Conservation (phyloP, 2,888 invertebrate species). For the Scaptomyza tumidula region DNA sequence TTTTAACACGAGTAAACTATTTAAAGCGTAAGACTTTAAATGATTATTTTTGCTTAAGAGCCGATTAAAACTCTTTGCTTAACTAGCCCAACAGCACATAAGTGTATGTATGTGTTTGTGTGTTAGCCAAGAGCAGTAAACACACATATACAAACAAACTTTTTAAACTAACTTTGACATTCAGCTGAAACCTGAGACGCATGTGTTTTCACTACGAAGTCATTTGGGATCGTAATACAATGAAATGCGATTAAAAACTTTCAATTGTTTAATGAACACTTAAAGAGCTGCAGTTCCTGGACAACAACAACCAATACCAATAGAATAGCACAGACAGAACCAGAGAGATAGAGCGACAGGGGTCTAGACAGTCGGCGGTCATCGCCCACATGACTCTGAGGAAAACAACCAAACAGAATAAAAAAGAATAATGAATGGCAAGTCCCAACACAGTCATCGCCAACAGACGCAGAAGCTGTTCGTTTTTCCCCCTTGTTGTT, state of each 20-base stretch:
- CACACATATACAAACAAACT: conserved; percentile 1
- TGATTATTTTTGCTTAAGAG: not conserved
- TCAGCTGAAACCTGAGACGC: conserved; percentile 14
- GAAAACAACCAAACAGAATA: conserved; percentile 48
- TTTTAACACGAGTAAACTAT: too few species aligned
- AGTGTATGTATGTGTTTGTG: not conserved
- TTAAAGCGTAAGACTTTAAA: too few species aligned
- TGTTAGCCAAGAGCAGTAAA: conserved; percentile 5
- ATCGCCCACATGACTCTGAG: conserved; percentile 64
- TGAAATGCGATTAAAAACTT: conserved; percentile 66
- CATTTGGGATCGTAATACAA: conserved; percentile 19
- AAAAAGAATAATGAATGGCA: conserved; percentile 21
- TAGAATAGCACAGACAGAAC: conserved; percentile 29
- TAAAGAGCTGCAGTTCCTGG: conserved; percentile 58
- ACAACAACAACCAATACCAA: conserved; percentile 49
- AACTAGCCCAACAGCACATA: not conserved
- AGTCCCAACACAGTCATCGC: conserved; percentile 51
- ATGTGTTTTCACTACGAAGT: conserved; percentile 8
- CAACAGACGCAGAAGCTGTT: conserved; percentile 19
- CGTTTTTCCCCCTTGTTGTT: not conserved
- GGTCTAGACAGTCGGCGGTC: conserved; percentile 65
- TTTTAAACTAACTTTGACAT: conserved; percentile 33
- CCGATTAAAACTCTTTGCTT: not conserved
- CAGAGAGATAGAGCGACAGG: not conserved
- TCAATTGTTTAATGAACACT: conserved; percentile 78